Base-by-base conservation (phyloP, 2,113 vertebrate genomes). In the Erythrocercus mccallii region DNA sequence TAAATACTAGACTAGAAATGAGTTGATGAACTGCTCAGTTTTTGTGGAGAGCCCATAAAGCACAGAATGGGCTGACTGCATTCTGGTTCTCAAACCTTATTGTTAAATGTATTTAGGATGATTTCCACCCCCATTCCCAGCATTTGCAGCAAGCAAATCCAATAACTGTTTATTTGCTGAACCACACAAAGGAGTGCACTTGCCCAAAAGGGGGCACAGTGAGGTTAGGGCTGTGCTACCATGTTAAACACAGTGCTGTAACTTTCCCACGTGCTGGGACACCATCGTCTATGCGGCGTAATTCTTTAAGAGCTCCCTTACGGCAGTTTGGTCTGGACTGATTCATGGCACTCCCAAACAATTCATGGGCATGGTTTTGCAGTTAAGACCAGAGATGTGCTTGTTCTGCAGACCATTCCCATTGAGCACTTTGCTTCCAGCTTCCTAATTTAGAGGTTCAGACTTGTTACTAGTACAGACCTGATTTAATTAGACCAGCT, bases 191-290 rank as follows among this genome's bases (percentile, higher is more conserved):
- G 71, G 33, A 65, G 58, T 6, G 10, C 27, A 0, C 35, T 90
- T 54, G 25, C 37, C 56, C 79, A 19, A 90, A 23, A 54, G 33
- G 28, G 56, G 69, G 37, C 54, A 38, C 1, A 2, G 10, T 30
- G 81, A 88, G 50, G 58, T 83, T 65, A 25, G 2, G 9, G 23
- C 47, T 62, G 10, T 42, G 5, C 12, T 28, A 1, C 28, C 0
- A 0, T 24, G 31, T 48, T 70, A 16, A 74, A 17, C 37, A 15
- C 28, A 0, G 1, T 0, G 2, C 50, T 77, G 5, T 12, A 27
- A 3, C 54, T 71, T 81, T 54, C 42, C 53, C 37, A 15, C 1
- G 0, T 77, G 24, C 47, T 62, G 30, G 45, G 42, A 18, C 22
- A 8, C 42, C 37, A 0, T 27, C 47, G 3, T 56, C 57, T 35